These are phyloP conservation scores for Hemichromis elongatus DNA, from an alignment of 2,113 vertebrate genomes.

Conservation along the genomic window DNA sequence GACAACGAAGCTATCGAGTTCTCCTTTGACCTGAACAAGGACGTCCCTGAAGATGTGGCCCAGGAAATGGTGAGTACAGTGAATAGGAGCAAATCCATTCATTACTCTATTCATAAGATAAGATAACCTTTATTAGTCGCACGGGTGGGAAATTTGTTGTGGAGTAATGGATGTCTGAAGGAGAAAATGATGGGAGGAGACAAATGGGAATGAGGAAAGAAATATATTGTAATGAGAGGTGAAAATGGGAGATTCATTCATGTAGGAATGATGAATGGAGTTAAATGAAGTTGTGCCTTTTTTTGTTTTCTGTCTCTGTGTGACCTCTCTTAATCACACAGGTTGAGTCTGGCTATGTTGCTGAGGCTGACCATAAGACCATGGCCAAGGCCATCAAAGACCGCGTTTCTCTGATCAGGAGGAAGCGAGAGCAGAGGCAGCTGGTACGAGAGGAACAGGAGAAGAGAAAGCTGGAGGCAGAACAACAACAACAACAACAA, in stretches of 20 bases:
- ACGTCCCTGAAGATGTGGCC: slow-evolving; percentile 96
- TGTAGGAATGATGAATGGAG: not conserved
- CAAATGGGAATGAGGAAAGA: not conserved
- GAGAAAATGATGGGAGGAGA: not conserved
- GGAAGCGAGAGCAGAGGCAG: slow-evolving; percentile 93
- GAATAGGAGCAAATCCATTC: not conserved
- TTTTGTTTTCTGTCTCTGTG: not conserved
- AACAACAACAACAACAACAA: slow-evolving; percentile 13
- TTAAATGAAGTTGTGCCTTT: not conserved
- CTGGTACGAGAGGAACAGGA: slow-evolving; percentile 91
- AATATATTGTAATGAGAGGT: not conserved
- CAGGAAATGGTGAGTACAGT: slow-evolving; percentile 88
- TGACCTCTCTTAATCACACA: slow-evolving; percentile 31
- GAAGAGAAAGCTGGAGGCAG: slow-evolving; percentile 82
- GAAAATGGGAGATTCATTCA: not conserved
- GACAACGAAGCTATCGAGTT: slow-evolving; percentile 99
- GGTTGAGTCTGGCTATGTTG: slow-evolving; percentile 98
- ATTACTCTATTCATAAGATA: not conserved
- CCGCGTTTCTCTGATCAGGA: slow-evolving; percentile 92
- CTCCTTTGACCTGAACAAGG: slow-evolving; percentile 94
- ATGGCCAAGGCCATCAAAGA: slow-evolving; percentile 99
- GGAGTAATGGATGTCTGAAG: not conserved
- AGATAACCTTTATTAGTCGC: no score
- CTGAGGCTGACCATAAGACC: slow-evolving; percentile 98
- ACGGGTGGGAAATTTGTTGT: no score